A percentile compares a stretch with the other conserved stretches of the same genome.
Conservation (phyloP, 2,113 vertebrate genomes). For the Austrofundulus limnaeus region DNA sequence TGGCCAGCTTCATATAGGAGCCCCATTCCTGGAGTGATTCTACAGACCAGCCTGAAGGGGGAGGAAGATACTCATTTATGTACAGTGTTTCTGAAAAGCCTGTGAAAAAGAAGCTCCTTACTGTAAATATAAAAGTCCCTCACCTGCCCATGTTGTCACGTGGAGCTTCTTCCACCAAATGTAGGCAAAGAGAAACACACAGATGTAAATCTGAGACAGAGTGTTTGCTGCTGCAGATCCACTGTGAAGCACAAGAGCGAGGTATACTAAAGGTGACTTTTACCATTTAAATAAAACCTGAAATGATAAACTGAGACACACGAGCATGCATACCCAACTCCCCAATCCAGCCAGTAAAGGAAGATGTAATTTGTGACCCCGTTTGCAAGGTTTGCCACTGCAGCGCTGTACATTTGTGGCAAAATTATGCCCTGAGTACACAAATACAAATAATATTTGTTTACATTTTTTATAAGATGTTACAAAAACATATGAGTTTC, state of each 20-base stretch:
- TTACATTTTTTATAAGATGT: neutral
- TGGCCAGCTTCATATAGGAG: slow-evolving; percentile 81
- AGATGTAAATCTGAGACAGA: slow-evolving; percentile 81
- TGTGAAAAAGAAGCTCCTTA: neutral
- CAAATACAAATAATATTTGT: neutral
- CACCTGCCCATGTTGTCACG: slow-evolving; percentile 87
- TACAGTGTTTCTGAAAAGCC: neutral
- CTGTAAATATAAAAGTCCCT: slow-evolving; percentile 7
- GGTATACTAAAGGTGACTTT: neutral
- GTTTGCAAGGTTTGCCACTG: slow-evolving; percentile 85
- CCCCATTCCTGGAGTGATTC: slow-evolving; percentile 88
- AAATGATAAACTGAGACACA: neutral
- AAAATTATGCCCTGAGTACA: slow-evolving; percentile 84
- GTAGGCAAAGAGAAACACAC: slow-evolving; percentile 79
- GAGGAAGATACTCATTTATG: slow-evolving; percentile 32
- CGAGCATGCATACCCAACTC: slow-evolving; percentile 83
- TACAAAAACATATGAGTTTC: neutral
- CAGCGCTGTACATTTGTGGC: slow-evolving; percentile 84
- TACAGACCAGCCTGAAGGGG: slow-evolving; percentile 82
- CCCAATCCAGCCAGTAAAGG: slow-evolving; percentile 83
- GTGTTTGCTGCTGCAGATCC: slow-evolving; percentile 88
- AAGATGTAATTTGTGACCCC: slow-evolving; percentile 83
- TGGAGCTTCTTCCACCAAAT: slow-evolving; percentile 86
- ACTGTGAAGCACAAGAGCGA: slow-evolving; percentile 61
- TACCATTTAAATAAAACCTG: neutral